Percentiles rank a stretch among this genome's conserved stretches.
phyloP scores from a whole-genome alignment of 1,140 invertebrate species.

The Cheumatopsyche charites region DNA sequence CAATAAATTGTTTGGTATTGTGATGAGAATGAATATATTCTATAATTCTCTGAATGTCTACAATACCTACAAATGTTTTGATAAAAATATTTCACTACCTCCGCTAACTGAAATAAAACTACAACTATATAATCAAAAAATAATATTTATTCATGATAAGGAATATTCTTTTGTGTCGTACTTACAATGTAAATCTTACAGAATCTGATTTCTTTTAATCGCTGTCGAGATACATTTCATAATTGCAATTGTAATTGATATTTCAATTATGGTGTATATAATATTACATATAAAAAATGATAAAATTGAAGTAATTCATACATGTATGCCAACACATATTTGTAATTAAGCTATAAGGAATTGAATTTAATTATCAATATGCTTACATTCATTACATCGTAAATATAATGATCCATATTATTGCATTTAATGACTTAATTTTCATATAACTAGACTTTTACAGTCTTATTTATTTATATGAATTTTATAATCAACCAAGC shows the following conservation, averaged over 20 bases:
- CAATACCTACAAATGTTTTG: constrained; percentile 1
- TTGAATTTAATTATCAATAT: constrained; percentile 34
- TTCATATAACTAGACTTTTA: background rate
- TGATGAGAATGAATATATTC: background rate
- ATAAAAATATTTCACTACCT: constrained; percentile 27
- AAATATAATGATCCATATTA: constrained; percentile 8
- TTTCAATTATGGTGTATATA: background rate
- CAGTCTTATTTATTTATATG: too few relatives aligned
- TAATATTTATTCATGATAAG: constrained; percentile 25
- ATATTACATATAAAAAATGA: too few relatives aligned
- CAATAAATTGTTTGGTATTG: constrained; percentile 6
- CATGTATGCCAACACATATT: constrained; percentile 11
- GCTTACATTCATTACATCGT: constrained; percentile 27
- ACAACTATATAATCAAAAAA: constrained; percentile 9
- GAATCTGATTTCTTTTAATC: background rate
- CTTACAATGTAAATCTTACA: background rate
- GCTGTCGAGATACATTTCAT: background rate
- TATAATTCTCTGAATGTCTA: background rate
- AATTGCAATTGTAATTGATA: background rate
- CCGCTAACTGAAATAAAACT: constrained; percentile 15
- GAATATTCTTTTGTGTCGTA: background rate
- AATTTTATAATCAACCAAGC: too few relatives aligned
- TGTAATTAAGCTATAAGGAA: constrained; percentile 37
- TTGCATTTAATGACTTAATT: constrained; percentile 3
- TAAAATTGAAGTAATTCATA: background rate